These are phyloP conservation scores for Parascotia fuliginaria DNA, from an alignment of 2,888 invertebrate genomes.

Conservation along the genomic window DNA sequence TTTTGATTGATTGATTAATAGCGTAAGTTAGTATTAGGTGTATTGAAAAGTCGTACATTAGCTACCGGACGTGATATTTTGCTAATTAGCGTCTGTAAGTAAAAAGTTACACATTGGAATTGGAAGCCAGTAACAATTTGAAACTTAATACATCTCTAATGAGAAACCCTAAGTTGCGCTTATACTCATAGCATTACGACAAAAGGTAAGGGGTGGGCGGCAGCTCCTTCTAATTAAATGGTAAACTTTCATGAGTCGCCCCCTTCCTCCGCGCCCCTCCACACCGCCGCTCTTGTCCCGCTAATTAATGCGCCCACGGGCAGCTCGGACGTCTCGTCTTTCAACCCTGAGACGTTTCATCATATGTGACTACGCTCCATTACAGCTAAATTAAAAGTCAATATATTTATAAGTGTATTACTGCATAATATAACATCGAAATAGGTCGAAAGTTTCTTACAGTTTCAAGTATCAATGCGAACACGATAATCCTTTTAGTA, in stretches of 20 bases:
- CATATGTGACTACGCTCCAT: slow-evolving; percentile 35
- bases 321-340: slow-evolving; percentile 62
- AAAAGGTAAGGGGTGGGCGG: slow-evolving; percentile 71
- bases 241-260: slow-evolving; percentile 83
- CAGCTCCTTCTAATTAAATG: slow-evolving; percentile 83
- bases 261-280: slow-evolving; percentile 51
- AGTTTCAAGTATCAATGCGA: slow-evolving; percentile 69
- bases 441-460: slow-evolving; percentile 50
- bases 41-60: too few species aligned
- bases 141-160: slow-evolving; percentile 69
- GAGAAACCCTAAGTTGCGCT: slow-evolving; percentile 74
- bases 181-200: slow-evolving; percentile 73
- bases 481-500: slow-evolving; percentile 84
- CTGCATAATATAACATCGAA: slow-evolving; percentile 26
- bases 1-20: neutral
- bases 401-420: neutral
- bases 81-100: neutral
- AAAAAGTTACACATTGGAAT: slow-evolving; percentile 6
- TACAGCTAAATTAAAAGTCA: slow-evolving; percentile 4
- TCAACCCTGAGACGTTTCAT: slow-evolving; percentile 50
- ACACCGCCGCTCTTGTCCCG: slow-evolving; percentile 48
- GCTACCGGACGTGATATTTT: too few species aligned
- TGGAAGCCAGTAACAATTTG: slow-evolving; percentile 45
- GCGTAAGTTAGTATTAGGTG: neutral
- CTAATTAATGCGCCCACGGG: slow-evolving; percentile 84